A percentile compares a stretch with the other conserved stretches of the same genome.
These are phyloP conservation scores for Cephus nigrinus DNA, from an alignment of 2,888 invertebrate species.

Conservation along the genomic window DNA sequence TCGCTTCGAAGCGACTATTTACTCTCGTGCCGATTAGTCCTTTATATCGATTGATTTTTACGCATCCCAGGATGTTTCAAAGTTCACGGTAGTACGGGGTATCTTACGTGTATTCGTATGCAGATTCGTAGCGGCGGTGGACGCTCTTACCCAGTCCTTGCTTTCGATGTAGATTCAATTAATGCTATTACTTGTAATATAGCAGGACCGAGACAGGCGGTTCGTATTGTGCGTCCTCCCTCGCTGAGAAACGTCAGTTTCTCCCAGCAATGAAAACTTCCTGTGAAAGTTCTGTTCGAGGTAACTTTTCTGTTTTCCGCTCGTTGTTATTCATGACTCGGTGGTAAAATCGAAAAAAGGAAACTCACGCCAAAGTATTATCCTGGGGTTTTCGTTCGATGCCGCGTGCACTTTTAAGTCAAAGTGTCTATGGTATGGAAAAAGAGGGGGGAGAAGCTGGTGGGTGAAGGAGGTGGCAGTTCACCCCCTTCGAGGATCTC, in stretches of 20 bases:
- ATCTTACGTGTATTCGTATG: not conserved
- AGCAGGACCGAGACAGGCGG: conserved; percentile 4
- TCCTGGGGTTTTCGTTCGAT: conserved; percentile 46
- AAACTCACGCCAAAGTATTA: conserved; percentile 45
- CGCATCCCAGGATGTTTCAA: not conserved
- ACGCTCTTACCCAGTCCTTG: not conserved
- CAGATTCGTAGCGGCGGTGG: not conserved
- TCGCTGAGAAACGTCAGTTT: conserved; percentile 23
- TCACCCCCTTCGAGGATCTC: conserved; percentile 46
- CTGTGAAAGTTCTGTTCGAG: conserved; percentile 28
- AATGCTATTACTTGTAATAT: conserved; percentile 28
- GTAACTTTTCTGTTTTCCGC: conserved; percentile 53
- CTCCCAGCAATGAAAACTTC: conserved; percentile 29
- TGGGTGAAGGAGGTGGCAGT: conserved; percentile 4
- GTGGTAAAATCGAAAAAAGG: conserved; percentile 45
- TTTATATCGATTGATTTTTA: not conserved
- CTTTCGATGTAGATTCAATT: conserved; percentile 5
- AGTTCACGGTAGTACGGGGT: not conserved
- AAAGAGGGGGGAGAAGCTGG: conserved; percentile 21
- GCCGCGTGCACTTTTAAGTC: conserved; percentile 44
- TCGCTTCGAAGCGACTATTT: not conserved
- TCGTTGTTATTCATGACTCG: conserved; percentile 57
- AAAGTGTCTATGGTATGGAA: conserved; percentile 25
- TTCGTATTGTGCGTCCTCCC: conserved; percentile 17
- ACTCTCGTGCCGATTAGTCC: not conserved